These are phyloP conservation scores for Choristoneura rosaceana DNA, from an alignment of 2,888 invertebrate species.

Conservation along the genomic window DNA sequence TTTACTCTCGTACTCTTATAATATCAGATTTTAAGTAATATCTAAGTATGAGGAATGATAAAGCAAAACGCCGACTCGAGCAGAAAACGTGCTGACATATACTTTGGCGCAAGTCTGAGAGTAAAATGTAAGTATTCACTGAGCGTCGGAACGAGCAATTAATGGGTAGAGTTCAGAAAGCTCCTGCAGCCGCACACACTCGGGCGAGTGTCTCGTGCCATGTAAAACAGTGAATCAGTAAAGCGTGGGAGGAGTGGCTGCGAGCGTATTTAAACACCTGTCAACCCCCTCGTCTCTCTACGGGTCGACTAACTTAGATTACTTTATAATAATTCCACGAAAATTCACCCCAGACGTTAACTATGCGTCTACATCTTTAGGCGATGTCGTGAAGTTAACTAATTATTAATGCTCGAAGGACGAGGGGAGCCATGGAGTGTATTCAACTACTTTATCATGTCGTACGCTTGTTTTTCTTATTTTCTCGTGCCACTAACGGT, in stretches of 20 bases:
- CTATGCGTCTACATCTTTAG: slow-evolving; percentile 64
- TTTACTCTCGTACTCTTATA: neutral
- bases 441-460: slow-evolving; percentile 66
- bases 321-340: slow-evolving; percentile 79
- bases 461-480: slow-evolving; percentile 64
- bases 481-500: slow-evolving; percentile 63
- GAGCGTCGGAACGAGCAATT: slow-evolving; percentile 53
- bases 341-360: slow-evolving; percentile 73
- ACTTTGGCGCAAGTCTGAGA: slow-evolving; percentile 19
- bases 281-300: slow-evolving; percentile 70
- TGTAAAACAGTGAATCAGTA: slow-evolving; percentile 65
- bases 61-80: neutral
- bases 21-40: neutral
- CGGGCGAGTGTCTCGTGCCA: slow-evolving; percentile 59
- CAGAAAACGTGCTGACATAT: slow-evolving; percentile 37
- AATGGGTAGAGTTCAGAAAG: slow-evolving; percentile 62
- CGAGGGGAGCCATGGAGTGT: slow-evolving; percentile 59
- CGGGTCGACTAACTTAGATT: slow-evolving; percentile 80
- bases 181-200: slow-evolving; percentile 61
- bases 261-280: slow-evolving; percentile 79
- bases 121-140: slow-evolving; percentile 40
- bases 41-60: neutral
- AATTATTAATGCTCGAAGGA: slow-evolving; percentile 70
- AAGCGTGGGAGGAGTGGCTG: slow-evolving; percentile 58
- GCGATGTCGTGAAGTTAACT: slow-evolving; percentile 70